Base-by-base conservation (phyloP, 2,113 vertebrate genomes). In the Tonatia bakeri region DNA sequence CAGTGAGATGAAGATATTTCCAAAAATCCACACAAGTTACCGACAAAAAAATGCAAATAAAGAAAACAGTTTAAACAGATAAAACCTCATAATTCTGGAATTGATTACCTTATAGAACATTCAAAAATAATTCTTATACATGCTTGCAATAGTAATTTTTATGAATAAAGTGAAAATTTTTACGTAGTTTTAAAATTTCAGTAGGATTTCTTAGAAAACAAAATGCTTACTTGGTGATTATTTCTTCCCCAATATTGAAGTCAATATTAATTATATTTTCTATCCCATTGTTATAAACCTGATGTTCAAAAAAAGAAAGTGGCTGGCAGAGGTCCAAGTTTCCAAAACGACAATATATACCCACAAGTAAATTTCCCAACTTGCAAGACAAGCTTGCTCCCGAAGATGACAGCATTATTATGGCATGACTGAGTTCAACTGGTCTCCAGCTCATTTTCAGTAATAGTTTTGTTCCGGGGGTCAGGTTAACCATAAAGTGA, bases 171-270 rank as follows among this genome's bases (percentile, higher is more conserved):
- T 47, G 1, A 70, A 84, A 81, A 72, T 26, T 70, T 47, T 47
- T 67, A 10, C 40, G 43, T 52, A 40, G 69, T 56, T 64, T 52
- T 1, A 4, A 61, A 54, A 24, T 75, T 76, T 50, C 15, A 54
- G 20, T 52, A 33, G 11, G 70, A 82, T 81, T 80, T 89, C 40
- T 40, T 92, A 38, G 45, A 36, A 17, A 52, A 17, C 77, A 56
- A 65, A 85, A 22, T 43, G 33, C 73, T 83, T 84, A 64, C 4
- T 11, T 52, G 33, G 11, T 75, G 7, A 12, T 76, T 86, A 31
- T 89, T 43, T 70, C 73, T 94, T 86, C 47, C 59, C 67, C 90
- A 87, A 67, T 72, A 50, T 64, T 87, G 61, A 88, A 90, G 76
- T 84, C 50, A 70, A 2, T 79, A 19, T 79, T 94, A 31, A 43